phyloP scores from a whole-genome alignment of 2,888 invertebrate genomes.

The Scaptomyza caliginosa region DNA sequence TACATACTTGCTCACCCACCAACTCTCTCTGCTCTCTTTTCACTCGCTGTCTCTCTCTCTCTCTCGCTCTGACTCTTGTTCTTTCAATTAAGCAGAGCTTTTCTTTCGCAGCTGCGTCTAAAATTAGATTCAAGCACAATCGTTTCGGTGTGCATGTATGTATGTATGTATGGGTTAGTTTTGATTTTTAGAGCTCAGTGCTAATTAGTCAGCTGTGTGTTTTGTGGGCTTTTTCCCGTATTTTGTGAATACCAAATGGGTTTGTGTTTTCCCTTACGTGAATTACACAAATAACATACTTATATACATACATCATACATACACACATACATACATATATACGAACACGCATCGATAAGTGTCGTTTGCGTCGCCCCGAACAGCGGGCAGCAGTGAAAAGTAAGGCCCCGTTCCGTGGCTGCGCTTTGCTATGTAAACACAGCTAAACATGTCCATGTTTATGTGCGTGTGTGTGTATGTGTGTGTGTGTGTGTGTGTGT shows the following conservation, averaged over 20 bases:
- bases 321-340: conserved; percentile 10
- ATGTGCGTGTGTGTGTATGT: conserved; percentile 4
- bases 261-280: conserved; percentile 26
- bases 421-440: conserved; percentile 74
- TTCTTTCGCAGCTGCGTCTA: conserved; percentile 29
- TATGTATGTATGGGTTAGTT: neutral
- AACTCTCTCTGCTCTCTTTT: conserved; percentile 8
- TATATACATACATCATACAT: neutral
- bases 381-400: conserved; percentile 41
- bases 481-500: conserved; percentile 2
- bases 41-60: neutral
- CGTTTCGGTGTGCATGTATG: neutral
- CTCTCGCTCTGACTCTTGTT: neutral
- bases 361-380: conserved; percentile 45
- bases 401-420: conserved; percentile 68
- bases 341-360: conserved; percentile 62
- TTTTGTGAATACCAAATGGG: conserved; percentile 19
- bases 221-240: conserved; percentile 43
- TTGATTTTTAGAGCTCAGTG: conserved; percentile 41
- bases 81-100: conserved; percentile 39
- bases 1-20: conserved; percentile 10
- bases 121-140: conserved; percentile 13
- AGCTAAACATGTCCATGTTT: conserved; percentile 48
- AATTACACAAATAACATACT: conserved; percentile 12
- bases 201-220: conserved; percentile 64